Base-by-base conservation (phyloP, 2,888 invertebrate species). In the Orthosia cruda region DNA sequence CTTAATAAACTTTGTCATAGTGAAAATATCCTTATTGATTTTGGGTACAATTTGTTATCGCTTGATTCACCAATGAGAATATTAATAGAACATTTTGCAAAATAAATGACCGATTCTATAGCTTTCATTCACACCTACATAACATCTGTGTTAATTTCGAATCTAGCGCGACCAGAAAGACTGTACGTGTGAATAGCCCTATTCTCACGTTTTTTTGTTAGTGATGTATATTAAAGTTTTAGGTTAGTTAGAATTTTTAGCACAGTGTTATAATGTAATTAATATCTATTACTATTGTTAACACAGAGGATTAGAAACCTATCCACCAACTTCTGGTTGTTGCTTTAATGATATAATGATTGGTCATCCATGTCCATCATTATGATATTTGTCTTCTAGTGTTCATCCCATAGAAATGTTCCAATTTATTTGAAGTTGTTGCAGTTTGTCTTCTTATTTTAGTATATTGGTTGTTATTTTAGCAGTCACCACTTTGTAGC, bases 201-300 rank as follows among this genome's bases (percentile, higher is more conserved):
- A 54, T 67, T 74, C 69, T 55, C 76, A 80, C 74, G 84, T 13
- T 59, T 84, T 79, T 84, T 84, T 66, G 20, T 26, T 45, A 9
- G 3, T 32, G 15, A n/a, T 58, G 23, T 55, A 23, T n/a, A 15
- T 18, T 45, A 0, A 1, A 55, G 16, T 76, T 83, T 77, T 78
- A 45, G 57, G 52, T 52, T 62, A 68, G 16, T 77, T 49, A 62
- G 47, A 32, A n/a, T 72, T 71, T 71, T 58, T 52, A 54, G 18
- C 12, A 45, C 15, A 23, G 50, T 77, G 67, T 23, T 61, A 57
- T 62, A 32, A 49, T 26, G 3, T n/a, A 16, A 58, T 16, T 45
- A 76, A 47, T 12, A 23, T 23, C 13, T 26, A 11, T 40, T 45
- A 16, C 55, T 7, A 54, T 20, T 47, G 11, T 47, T 11, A 55